A percentile compares a stretch with the other conserved stretches of the same genome.
These are phyloP conservation scores for Hippocampus mohnikei DNA, from an alignment of 2,113 vertebrate species.

Conservation along the genomic window DNA sequence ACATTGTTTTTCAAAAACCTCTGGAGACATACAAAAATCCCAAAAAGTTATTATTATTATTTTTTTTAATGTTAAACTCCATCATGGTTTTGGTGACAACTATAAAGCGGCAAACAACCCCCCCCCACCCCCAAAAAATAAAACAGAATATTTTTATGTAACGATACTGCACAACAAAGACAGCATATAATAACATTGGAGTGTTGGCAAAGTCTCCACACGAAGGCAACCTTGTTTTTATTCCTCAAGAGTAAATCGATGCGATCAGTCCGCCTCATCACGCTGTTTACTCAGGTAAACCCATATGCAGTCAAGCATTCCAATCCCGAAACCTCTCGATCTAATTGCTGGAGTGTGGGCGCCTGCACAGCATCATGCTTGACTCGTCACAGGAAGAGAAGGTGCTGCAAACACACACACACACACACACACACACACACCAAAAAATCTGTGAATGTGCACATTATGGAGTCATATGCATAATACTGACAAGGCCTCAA, in stretches of 20 bases:
- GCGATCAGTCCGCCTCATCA: conserved; percentile 59
- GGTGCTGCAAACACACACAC: conserved; percentile 22
- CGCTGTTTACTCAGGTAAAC: conserved; percentile 59
- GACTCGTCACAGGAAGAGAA: conserved; percentile 10
- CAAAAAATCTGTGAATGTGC: conserved; percentile 44
- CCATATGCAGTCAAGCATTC: conserved; percentile 54
- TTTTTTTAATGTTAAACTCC: conserved; percentile 20
- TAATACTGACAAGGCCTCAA: conserved; percentile 59
- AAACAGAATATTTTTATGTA: too few species aligned
- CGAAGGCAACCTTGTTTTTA: too few species aligned
- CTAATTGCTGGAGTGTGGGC: conserved; percentile 43
- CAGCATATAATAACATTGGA: neutral
- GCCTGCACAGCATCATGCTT: conserved; percentile 14
- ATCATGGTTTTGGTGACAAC: conserved; percentile 24
- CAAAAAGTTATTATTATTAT: conserved; percentile 18
- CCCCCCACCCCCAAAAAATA: too few species aligned
- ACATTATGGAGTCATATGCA: conserved; percentile 67
- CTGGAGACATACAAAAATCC: conserved; percentile 38
- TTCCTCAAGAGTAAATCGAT: conserved; percentile 48
- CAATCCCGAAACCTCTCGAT: conserved; percentile 26
- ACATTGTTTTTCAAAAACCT: conserved; percentile 1
- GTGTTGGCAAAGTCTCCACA: neutral
- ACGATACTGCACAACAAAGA: too few species aligned
- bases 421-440: neutral
- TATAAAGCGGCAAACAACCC: conserved; percentile 28